Evolutionary conservation across 2,113 vertebrate species (phyloP).

Genomic region (Atrichornis clamosus): DNA sequence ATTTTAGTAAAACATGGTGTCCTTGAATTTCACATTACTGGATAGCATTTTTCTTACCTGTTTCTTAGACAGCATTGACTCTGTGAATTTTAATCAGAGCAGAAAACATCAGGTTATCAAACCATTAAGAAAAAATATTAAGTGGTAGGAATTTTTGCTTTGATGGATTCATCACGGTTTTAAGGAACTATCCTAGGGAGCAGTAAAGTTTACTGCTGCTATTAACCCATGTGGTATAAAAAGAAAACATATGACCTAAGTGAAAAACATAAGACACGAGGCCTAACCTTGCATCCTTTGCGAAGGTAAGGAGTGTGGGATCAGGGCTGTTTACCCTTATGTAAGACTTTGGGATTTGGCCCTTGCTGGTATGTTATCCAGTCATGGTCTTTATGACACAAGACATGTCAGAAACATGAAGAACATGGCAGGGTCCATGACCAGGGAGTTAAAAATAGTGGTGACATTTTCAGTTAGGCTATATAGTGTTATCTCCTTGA

Average conservation of each 20-base stretch:
- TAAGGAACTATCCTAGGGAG: neutral
- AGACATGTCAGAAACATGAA: neutral
- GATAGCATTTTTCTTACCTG: neutral
- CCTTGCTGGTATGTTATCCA: neutral
- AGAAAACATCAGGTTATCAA: neutral
- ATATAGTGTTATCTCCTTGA: slow-evolving; percentile 47
- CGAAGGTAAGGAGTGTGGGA: neutral
- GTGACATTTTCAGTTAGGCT: slow-evolving; percentile 51
- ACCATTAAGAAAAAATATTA: neutral
- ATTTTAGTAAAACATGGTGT: neutral
- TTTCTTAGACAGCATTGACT: neutral
- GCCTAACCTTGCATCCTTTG: neutral
- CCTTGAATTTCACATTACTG: neutral
- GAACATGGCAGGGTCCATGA: neutral
- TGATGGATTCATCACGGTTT: neutral
- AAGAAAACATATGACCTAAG: neutral
- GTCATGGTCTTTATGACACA: neutral
- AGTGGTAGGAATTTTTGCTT: neutral
- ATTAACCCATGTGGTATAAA: neutral
- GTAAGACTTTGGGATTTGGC: neutral
- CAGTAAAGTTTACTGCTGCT: slow-evolving; percentile 1
- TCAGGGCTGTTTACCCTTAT: neutral
- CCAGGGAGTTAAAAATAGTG: slow-evolving; percentile 52
- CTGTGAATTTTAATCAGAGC: neutral
- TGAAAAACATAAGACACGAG: neutral